Conservation (phyloP, 1,140 invertebrate species). For the Drosophila nebulosa region DNA sequence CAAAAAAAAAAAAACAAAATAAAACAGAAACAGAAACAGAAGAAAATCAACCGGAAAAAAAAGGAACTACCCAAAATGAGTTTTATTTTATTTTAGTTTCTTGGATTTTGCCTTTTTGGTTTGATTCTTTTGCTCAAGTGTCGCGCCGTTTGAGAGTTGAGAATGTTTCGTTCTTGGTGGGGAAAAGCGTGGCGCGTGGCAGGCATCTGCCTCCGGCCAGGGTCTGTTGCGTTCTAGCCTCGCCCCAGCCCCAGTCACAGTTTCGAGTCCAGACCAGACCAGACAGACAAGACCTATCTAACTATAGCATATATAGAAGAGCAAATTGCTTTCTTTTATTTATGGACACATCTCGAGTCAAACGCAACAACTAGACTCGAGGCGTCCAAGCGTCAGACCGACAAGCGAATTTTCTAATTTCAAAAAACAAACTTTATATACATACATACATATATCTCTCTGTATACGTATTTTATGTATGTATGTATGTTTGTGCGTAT, state of each 20-base stretch:
- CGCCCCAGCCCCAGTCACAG: constrained; percentile 13
- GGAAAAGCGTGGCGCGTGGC: constrained; percentile 61
- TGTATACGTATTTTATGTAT: constrained; percentile 11
- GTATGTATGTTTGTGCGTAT: not conserved
- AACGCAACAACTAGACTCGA: constrained; percentile 35
- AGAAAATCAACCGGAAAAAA: not conserved
- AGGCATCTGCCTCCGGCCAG: constrained; percentile 65
- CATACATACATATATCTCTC: not conserved
- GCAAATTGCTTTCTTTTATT: constrained; percentile 75
- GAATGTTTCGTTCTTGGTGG: constrained; percentile 35
- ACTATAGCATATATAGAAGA: constrained; percentile 56
- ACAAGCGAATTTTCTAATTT: constrained; percentile 65
- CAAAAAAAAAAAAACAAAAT: constrained; percentile 50
- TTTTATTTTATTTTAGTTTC: constrained; percentile 44
- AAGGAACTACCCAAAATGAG: constrained; percentile 33
- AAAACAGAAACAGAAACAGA: not conserved
- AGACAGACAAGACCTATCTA: constrained; percentile 44
- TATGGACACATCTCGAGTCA: constrained; percentile 62
- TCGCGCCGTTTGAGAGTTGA: constrained; percentile 43
- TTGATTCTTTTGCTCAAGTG: constrained; percentile 47
- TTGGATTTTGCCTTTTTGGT: constrained; percentile 20
- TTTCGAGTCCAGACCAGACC: constrained; percentile 44
- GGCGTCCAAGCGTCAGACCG: constrained; percentile 36
- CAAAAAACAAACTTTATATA: constrained; percentile 38
- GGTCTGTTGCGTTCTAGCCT: constrained; percentile 62